Evolutionary conservation across 2,888 invertebrate species (phyloP).

Genomic region (Amphipoea oculea): DNA sequence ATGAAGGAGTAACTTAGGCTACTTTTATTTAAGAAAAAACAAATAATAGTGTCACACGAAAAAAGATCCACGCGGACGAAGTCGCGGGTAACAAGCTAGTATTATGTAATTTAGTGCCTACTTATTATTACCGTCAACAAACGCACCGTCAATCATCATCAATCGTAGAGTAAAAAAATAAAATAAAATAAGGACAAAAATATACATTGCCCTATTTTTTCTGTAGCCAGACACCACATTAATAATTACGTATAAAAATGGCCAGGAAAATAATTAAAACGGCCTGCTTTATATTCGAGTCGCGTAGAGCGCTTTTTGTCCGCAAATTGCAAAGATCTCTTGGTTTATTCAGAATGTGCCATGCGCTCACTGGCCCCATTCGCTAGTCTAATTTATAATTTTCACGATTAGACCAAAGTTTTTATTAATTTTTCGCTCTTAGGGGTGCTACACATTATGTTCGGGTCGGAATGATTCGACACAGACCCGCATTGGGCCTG

Average conservation of each 20-base stretch:
- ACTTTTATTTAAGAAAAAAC: too few relatives aligned
- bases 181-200: neutral
- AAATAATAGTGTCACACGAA: too few relatives aligned
- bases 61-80: too few relatives aligned
- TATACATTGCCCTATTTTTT: conserved; percentile 11
- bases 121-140: neutral
- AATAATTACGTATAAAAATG: conserved; percentile 68
- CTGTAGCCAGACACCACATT: conserved; percentile 41
- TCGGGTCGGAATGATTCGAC: neutral
- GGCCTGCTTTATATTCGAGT: conserved; percentile 79
- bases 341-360: conserved; percentile 74
- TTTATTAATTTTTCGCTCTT: conserved; percentile 64
- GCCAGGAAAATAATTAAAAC: conserved; percentile 78
- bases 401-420: conserved; percentile 71
- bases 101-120: neutral
- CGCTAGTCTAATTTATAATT: conserved; percentile 76
- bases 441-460: neutral
- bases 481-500: too few relatives aligned
- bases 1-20: too few relatives aligned
- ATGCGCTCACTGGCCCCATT: conserved; percentile 67
- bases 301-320: conserved; percentile 78
- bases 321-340: conserved; percentile 80
- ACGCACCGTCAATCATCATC: neutral
- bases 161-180: neutral
- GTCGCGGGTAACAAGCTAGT: too few relatives aligned